Percentiles rank a stretch among this genome's conserved stretches.
Conservation (phyloP, 2,113 vertebrate genomes). For the Sterrhoptilus dennistouni region DNA sequence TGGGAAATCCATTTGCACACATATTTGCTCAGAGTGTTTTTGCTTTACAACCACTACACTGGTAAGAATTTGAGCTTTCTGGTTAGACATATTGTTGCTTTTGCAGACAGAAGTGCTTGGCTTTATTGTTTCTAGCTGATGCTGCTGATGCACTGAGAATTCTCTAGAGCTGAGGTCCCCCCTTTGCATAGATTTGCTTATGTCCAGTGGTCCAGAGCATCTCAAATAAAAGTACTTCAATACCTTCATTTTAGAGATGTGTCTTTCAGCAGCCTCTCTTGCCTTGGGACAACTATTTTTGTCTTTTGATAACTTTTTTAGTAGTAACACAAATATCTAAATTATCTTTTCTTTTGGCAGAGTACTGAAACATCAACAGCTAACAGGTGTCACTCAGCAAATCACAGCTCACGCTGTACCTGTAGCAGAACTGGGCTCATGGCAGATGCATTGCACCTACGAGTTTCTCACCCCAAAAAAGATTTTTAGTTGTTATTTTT, state of each 20-base stretch:
- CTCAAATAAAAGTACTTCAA: not conserved
- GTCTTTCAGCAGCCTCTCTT: not conserved
- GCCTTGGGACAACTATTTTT: not conserved
- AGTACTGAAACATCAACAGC: not conserved
- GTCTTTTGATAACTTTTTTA: not conserved
- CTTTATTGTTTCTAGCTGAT: not conserved
- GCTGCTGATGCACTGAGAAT: not conserved
- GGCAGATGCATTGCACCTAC: not conserved
- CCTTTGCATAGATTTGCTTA: not conserved
- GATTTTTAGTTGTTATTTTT: not conserved
- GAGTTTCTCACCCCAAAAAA: not conserved
- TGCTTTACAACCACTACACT: not conserved
- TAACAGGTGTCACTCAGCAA: not conserved
- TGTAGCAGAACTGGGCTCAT: not conserved
- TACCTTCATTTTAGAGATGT: not conserved
- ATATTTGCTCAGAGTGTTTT: not conserved
- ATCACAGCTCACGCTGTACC: not conserved
- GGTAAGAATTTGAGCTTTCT: not conserved
- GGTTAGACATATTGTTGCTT: not conserved
- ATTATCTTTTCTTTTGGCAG: not conserved
- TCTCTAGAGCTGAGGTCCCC: not conserved
- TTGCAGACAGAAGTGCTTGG: not conserved
- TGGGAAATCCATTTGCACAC: not conserved
- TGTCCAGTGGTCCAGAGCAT: not conserved
- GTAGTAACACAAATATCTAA: not conserved